Conservation (phyloP, 2,888 invertebrate genomes). For the Aproaerema taeniolella region DNA sequence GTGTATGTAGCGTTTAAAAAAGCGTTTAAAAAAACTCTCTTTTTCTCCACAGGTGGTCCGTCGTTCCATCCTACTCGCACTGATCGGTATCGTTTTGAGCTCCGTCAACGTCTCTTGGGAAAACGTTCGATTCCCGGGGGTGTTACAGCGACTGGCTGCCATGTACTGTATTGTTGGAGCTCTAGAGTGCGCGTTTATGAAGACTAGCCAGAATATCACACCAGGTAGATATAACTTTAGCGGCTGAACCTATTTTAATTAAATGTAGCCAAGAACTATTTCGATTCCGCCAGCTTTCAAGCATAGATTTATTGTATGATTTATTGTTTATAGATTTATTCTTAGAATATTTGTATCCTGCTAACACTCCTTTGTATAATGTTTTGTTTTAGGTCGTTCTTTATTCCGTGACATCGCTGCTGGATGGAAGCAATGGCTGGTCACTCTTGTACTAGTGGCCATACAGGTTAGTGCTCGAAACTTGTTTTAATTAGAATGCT, state of each 20-base stretch:
- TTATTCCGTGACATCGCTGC: slow-evolving; percentile 79
- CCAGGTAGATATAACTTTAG: slow-evolving; percentile 33
- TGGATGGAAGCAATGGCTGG: slow-evolving; percentile 86
- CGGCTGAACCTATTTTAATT: no score
- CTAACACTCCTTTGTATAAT: not conserved
- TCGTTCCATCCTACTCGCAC: slow-evolving; percentile 78
- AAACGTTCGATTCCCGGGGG: slow-evolving; percentile 85
- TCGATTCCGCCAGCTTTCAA: no score
- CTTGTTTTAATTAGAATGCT: no score
- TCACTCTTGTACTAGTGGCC: slow-evolving; percentile 77
- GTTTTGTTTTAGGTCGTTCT: slow-evolving; percentile 58
- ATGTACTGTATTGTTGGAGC: slow-evolving; percentile 86
- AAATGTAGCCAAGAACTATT: no score
- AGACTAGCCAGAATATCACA: slow-evolving; percentile 52
- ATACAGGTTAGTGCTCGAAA: slow-evolving; percentile 79
- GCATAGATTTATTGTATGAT: no score
- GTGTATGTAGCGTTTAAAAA: no score
- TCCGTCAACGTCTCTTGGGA: slow-evolving; percentile 67
- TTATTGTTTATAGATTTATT: no score
- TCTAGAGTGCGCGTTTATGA: slow-evolving; percentile 77
- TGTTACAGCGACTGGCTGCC: slow-evolving; percentile 89
- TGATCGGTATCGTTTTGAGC: slow-evolving; percentile 79
- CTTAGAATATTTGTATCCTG: no score
- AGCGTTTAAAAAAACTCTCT: no score
- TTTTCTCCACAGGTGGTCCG: slow-evolving; percentile 52